These are phyloP conservation scores for Illadopsis cleaveri DNA, from an alignment of 2,113 vertebrate species.

Conservation along the genomic window DNA sequence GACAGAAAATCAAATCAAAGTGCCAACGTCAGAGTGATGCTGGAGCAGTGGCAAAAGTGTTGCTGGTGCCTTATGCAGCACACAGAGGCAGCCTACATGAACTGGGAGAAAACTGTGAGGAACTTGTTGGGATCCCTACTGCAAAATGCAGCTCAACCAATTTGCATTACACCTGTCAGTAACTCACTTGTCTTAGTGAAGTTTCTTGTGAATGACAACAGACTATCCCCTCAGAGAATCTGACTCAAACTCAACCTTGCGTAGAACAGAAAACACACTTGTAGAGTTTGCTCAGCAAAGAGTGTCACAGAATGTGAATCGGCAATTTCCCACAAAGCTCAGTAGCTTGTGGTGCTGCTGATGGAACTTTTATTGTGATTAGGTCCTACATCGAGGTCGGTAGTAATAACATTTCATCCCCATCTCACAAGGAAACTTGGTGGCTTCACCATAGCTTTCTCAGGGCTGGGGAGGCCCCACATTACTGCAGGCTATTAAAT, in stretches of 20 bases:
- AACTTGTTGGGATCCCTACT: not conserved
- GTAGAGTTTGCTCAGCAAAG: not conserved
- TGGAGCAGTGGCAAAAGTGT: not conserved
- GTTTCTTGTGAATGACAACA: not conserved
- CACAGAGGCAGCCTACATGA: not conserved
- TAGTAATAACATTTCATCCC: not conserved
- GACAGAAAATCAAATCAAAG: slow-evolving; percentile 51
- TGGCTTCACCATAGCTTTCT: not conserved
- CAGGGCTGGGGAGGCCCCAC: not conserved
- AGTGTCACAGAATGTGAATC: not conserved
- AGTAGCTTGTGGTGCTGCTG: not conserved
- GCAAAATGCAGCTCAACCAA: not conserved
- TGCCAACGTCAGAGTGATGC: slow-evolving; percentile 18
- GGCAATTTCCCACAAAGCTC: not conserved
- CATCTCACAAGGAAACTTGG: accelerated
- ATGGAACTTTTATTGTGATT: not conserved
- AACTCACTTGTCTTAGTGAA: not conserved
- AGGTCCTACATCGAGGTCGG: too few relatives aligned
- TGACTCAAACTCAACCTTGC: not conserved
- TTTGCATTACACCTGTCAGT: not conserved
- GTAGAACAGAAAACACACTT: not conserved
- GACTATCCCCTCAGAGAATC: not conserved
- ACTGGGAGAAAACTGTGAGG: not conserved
- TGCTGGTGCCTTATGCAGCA: not conserved
- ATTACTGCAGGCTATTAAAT: not conserved